Evolutionary conservation across 2,888 invertebrate genomes (phyloP), one percentile per base, ranked within the genome.

Genomic region (Oscheius sp.): DNA sequence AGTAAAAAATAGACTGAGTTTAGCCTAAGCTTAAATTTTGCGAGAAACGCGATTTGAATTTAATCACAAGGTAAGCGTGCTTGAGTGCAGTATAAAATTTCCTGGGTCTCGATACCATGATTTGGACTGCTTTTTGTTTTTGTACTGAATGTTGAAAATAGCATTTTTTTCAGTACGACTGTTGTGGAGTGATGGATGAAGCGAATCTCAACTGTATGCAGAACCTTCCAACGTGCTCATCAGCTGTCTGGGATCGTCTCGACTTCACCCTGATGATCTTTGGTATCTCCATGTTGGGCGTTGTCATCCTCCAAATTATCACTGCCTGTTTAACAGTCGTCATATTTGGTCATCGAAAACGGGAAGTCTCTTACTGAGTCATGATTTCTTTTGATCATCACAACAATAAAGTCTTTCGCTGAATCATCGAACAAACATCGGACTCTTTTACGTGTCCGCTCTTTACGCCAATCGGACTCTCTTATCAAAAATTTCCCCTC

Each of bases 191-290:
- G 30, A 70, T 73, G 12, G 72, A 70, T 32, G 67, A 70, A 8
- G 65, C 69, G 12, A 73, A 72, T 41, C 28, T 47, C 2, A 32
- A 62, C 22, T 62, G 47, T 47, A 49, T 62, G 62, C 30, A 14
- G 30, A 28, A 22, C 17, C 33, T 62, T 65, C 78, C 79, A 12
- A 74, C 78, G 6, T 83, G 83, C 67, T 73, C 80, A 1, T 67
- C 74, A 0, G 74, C 80, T 24, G 80, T 82, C 45, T 82, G 81
- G 81, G 79, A 82, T 49, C 76, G 78, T n/a, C 77, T 82, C 22
- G 78, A 81, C 70, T 82, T 77, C 66, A 75, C 75, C 24, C 70
- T 80, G 65, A 80, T 80, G 81, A 74, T 82, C 14, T 77, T 77
- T 44, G 77, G 77, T 17, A 71, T 71, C 33, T 62, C 36, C 12